Evolutionary conservation across 2,888 invertebrate genomes (phyloP).

Genomic region (Dicranocentrus wangi): DNA sequence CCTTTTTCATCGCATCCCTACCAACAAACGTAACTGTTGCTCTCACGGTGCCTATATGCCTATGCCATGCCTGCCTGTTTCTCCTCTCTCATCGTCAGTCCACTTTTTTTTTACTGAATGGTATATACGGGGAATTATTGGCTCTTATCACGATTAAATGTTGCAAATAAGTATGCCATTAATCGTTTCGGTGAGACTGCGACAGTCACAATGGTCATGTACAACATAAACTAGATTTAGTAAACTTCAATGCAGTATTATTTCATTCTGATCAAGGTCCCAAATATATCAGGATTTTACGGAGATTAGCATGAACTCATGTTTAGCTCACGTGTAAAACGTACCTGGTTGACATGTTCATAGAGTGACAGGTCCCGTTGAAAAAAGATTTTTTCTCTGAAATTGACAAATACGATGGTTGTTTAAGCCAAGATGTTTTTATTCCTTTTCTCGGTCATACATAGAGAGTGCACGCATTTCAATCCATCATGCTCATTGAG

Average conservation of each 20-base stretch:
- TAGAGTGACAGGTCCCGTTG: constrained; percentile 34
- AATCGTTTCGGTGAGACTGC: constrained; percentile 33
- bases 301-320: neutral
- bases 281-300: neutral
- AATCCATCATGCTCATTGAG: constrained; percentile 54
- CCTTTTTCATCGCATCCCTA: neutral
- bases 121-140: constrained; percentile 19
- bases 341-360: constrained; percentile 19
- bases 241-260: neutral
- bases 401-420: constrained; percentile 34
- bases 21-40: constrained; percentile 12
- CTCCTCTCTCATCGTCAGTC: neutral
- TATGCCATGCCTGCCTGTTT: too few relatives aligned
- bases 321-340: constrained; percentile 8
- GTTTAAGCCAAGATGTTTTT: constrained; percentile 6
- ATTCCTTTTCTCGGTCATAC: constrained; percentile 32
- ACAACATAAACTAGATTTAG: neutral
- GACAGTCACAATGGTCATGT: neutral
- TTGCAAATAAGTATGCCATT: constrained; percentile 4
- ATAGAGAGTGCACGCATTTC: constrained; percentile 11
- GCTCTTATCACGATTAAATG: constrained; percentile 45
- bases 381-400: constrained; percentile 7
- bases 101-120: neutral
- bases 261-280: neutral
- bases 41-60: neutral